Evolutionary conservation across 1,140 invertebrate genomes (phyloP), one percentile per base, ranked within the genome.

Genomic region (Magallana gigas): DNA sequence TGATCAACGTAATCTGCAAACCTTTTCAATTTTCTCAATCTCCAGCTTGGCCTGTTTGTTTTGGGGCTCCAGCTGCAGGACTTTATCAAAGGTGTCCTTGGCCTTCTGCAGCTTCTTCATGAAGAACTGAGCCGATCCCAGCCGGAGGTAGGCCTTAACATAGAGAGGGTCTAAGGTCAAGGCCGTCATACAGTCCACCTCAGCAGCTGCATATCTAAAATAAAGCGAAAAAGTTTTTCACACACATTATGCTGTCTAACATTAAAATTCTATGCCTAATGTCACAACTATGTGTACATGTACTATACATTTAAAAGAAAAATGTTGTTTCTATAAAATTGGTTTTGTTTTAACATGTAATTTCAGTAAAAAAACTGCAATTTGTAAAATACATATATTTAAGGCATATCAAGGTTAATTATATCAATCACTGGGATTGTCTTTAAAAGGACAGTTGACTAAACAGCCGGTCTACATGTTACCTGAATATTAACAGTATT

Each of bases 101-200:
- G 98, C 97, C 23, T 96, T 95, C 16, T 96, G 91, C 23, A 96
- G 95, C 91, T 96, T 96, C 88, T 96, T 95, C 48, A 97, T 93
- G 83, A 94, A 95, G 85, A 96, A 96, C 90, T 97, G 95, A 1
- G 97, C 97, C 18, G 96, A 95, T 5, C 96, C 97, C 90, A 97
- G 94, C 80, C 97, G 95, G 89, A 97, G 96, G 92, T 97, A 96
- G 3, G 97, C 97, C 94, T 98, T 98, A 0, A 97, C 96, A 93
- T 98, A 98, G 0, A 95, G 96, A 0, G 96, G 94, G 92, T 98
- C 97, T 23, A 98, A 93, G 82, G 96, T 95, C 64, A 98, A 92
- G 0, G 97, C 97, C 59, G 95, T 93, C 1, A 96, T 96, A 92
- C 97, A 98, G 94, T 98, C 98, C 18, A 95, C 92, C 93, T 98